A percentile compares a stretch with the other conserved stretches of the same genome.
Evolutionary conservation across 2,113 vertebrate genomes (phyloP).

Genomic region (Centropristis striata): DNA sequence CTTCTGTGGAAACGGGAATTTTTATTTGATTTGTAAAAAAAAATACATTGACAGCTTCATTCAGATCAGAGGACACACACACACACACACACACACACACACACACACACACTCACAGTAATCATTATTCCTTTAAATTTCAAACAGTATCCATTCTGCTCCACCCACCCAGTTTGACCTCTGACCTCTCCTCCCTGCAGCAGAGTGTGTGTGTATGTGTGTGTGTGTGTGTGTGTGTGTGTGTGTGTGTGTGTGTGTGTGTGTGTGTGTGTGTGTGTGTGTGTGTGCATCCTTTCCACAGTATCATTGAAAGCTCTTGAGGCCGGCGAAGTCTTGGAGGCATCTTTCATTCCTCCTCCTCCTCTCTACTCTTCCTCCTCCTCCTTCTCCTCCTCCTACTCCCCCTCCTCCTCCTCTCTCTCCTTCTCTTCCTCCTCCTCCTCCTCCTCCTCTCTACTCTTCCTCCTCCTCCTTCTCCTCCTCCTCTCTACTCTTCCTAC

Average conservation of each 20-base stretch:
- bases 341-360: slow-evolving; percentile 45
- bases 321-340: slow-evolving; percentile 44
- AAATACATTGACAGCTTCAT: not conserved
- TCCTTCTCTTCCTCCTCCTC: slow-evolving; percentile 12
- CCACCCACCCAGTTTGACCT: slow-evolving; percentile 65
- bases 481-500: not conserved
- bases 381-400: slow-evolving; percentile 1
- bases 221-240: slow-evolving; percentile 25
- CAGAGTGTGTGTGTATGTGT: slow-evolving; percentile 9
- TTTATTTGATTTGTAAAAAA: not conserved
- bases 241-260: slow-evolving; percentile 30
- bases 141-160: slow-evolving; percentile 53
- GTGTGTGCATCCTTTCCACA: not conserved
- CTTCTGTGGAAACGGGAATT: no score
- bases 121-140: slow-evolving; percentile 52
- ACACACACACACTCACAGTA: slow-evolving; percentile 6
- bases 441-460: not conserved
- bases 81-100: not conserved
- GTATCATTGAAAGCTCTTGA: slow-evolving; percentile 40
- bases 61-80: slow-evolving; percentile 2
- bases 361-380: not conserved
- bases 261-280: slow-evolving; percentile 9
- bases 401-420: slow-evolving; percentile 5
- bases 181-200: slow-evolving; percentile 49
- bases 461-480: no score